phyloP scores from a whole-genome alignment of 2,113 vertebrate species.

The Tor tambroides region DNA sequence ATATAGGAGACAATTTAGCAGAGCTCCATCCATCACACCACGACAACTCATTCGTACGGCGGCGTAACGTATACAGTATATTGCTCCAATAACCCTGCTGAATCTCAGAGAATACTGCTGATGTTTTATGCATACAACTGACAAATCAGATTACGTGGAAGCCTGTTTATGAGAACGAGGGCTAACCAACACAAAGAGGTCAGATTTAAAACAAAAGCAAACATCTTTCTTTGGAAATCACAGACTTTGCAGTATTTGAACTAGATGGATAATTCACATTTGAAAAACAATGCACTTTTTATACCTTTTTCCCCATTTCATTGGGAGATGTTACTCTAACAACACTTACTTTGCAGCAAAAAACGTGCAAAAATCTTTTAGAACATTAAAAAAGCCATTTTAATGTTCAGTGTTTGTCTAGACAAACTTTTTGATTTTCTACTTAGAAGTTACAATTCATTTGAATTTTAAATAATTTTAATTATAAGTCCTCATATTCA shows the following conservation, averaged over 20 bases:
- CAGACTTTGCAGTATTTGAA: not conserved
- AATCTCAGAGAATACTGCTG: not conserved
- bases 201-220: conserved; percentile 66
- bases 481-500: no score
- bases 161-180: conserved; percentile 60
- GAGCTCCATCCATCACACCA: conserved; percentile 67
- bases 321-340: no score
- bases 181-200: conserved; percentile 24
- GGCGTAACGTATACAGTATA: not conserved
- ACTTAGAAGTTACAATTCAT: no score
- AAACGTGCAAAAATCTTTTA: no score
- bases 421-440: no score
- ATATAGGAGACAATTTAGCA: conserved; percentile 53
- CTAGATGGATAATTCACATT: not conserved
- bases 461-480: no score
- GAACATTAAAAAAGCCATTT: no score
- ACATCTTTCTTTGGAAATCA: not conserved
- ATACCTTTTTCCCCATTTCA: no score
- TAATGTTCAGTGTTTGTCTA: no score
- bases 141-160: conserved; percentile 34
- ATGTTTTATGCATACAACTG: not conserved
- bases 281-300: not conserved
- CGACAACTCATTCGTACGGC: conserved; percentile 68
- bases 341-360: no score
- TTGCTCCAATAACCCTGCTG: no score